Conservation (phyloP, 2,888 invertebrate genomes). For the Andrena flavipes region DNA sequence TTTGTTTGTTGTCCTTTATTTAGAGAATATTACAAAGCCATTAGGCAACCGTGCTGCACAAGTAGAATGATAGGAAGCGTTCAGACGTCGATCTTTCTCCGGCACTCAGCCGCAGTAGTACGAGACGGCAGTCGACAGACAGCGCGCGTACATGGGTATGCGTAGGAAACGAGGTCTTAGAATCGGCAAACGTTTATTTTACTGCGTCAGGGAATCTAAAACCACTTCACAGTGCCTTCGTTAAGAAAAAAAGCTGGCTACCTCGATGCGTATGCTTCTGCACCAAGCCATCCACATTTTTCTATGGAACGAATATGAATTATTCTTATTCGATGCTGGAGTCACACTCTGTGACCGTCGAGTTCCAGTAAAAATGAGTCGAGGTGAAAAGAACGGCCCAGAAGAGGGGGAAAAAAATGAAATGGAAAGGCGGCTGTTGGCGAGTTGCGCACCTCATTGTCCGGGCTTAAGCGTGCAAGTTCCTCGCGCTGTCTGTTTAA, state of each 20-base stretch:
- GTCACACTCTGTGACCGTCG: slow-evolving; percentile 26
- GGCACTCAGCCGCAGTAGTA: not conserved
- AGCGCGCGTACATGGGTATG: not conserved
- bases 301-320: slow-evolving; percentile 37
- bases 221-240: not conserved
- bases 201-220: slow-evolving; percentile 6
- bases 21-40: not conserved
- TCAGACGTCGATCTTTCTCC: not conserved
- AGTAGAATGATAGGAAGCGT: not conserved
- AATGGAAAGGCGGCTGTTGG: slow-evolving; percentile 36
- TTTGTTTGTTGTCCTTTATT: not conserved
- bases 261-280: slow-evolving; percentile 1
- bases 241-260: slow-evolving; percentile 1
- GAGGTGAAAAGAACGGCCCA: not conserved
- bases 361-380: slow-evolving; percentile 18
- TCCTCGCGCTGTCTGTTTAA: slow-evolving; percentile 53
- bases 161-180: not conserved
- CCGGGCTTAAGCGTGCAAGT: slow-evolving; percentile 28
- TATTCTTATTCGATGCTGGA: slow-evolving; percentile 29
- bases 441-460: slow-evolving; percentile 28
- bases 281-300: not conserved
- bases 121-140: not conserved
- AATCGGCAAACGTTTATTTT: no score
- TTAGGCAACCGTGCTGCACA: not conserved
- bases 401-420: not conserved